Conservation (phyloP, 2,888 invertebrate species). For the Phyllotreta striolata region DNA sequence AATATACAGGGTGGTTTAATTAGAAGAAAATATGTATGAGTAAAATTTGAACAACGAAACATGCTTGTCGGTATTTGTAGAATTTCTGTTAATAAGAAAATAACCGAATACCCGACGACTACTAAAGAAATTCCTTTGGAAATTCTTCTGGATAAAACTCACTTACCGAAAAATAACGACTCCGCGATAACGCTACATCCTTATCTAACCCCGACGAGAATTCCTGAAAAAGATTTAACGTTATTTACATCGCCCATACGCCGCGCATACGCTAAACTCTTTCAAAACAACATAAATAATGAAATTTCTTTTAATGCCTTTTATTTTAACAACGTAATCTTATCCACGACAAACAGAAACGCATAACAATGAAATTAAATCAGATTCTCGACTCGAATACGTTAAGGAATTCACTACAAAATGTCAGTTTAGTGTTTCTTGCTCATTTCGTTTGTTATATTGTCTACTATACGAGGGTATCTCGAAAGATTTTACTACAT, state of each 20-base stretch:
- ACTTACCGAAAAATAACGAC: conserved; percentile 9
- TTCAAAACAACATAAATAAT: conserved; percentile 32
- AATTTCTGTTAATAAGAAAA: too few relatives aligned
- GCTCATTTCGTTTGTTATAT: too few relatives aligned
- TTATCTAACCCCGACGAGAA: conserved; percentile 19
- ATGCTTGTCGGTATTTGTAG: too few relatives aligned
- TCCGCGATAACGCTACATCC: conserved; percentile 9
- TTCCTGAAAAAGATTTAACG: conserved; percentile 6
- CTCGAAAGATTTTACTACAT: too few relatives aligned
- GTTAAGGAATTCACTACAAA: conserved; percentile 48
- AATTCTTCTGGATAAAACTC: neutral
- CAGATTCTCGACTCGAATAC: conserved; percentile 35
- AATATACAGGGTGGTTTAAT: too few relatives aligned
- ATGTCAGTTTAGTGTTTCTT: too few relatives aligned
- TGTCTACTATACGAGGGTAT: too few relatives aligned
- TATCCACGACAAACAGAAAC: conserved; percentile 37
- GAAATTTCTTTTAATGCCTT: conserved; percentile 35
- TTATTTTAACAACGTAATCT: conserved; percentile 40
- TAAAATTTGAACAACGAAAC: too few relatives aligned
- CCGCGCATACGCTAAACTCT: conserved; percentile 19
- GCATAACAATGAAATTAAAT: conserved; percentile 39
- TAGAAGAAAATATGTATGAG: too few relatives aligned
- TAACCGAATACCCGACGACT: too few relatives aligned
- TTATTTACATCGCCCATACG: conserved; percentile 15
- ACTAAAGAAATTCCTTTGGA: too few relatives aligned